Evolutionary conservation across 30 jellyfish, hydroid and myxozoan species (phyloP).

Genomic region (Mastigias papua): DNA sequence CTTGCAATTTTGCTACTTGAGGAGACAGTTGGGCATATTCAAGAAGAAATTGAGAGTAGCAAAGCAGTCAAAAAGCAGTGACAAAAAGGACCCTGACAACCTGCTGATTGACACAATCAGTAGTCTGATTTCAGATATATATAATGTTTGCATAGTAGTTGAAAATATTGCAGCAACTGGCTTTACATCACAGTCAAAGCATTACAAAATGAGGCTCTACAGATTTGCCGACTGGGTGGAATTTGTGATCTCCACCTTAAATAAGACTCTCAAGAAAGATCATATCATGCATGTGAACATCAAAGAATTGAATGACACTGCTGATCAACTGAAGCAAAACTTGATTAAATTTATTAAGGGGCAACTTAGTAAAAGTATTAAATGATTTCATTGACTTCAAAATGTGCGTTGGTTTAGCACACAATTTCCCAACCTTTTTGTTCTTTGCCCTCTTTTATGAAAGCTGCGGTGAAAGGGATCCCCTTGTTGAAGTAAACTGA

Average conservation of each 20-base stretch:
- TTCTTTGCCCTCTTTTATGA: too few relatives aligned
- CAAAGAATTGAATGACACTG: conserved; percentile 7
- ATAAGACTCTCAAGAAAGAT: neutral
- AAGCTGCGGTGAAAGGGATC: too few relatives aligned
- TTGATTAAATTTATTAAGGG: neutral
- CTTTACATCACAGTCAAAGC: conserved; percentile 5
- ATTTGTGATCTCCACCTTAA: neutral
- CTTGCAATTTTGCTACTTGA: neutral
- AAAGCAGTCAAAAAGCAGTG: conserved; percentile 6
- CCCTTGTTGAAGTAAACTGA: too few relatives aligned
- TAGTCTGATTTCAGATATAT: neutral
- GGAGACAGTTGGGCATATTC: neutral
- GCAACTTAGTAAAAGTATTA: neutral
- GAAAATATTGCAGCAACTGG: conserved; percentile 12
- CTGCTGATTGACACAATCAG: neutral
- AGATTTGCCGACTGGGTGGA: conserved; percentile 1
- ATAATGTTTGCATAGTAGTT: neutral
- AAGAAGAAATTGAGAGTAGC: conserved; percentile 35
- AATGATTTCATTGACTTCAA: too few relatives aligned
- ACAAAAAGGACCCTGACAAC: conserved; percentile 3
- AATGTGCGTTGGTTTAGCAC: too few relatives aligned
- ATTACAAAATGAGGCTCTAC: conserved; percentile 3
- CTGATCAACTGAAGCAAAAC: neutral
- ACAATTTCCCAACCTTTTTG: too few relatives aligned
- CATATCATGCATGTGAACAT: neutral